A percentile compares a stretch with the other conserved stretches of the same genome.
Evolutionary conservation across 2,888 invertebrate genomes (phyloP).

Genomic region (Buathra laborator): DNA sequence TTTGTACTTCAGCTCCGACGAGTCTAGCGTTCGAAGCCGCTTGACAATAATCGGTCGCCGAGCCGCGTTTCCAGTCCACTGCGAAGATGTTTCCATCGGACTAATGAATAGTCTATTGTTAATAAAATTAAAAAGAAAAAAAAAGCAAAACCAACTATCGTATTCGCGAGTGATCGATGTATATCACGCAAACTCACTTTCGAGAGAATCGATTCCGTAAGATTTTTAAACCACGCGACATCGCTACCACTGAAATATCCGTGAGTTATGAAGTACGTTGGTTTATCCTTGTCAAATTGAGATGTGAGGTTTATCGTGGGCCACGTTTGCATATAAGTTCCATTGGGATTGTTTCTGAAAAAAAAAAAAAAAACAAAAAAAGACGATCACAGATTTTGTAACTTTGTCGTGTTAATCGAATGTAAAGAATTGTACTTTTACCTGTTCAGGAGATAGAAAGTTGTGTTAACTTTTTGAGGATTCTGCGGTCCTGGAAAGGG

Average conservation of each 20-base stretch:
- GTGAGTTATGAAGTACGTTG: conserved; percentile 83
- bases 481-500: conserved; percentile 80
- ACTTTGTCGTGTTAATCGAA: background rate
- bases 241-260: conserved; percentile 82
- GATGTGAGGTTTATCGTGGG: conserved; percentile 75
- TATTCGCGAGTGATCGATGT: background rate
- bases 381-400: too few species aligned
- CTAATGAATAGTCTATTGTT: conserved; percentile 72
- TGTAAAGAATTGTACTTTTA: conserved; percentile 53
- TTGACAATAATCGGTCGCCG: conserved; percentile 79
- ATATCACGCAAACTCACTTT: conserved; percentile 73
- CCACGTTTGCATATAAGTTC: conserved; percentile 67
- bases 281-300: conserved; percentile 69
- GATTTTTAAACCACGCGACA: conserved; percentile 80
- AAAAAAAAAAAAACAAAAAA: background rate
- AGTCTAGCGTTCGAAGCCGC: conserved; percentile 77
- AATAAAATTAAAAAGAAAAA: background rate
- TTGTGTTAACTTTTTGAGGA: conserved; percentile 80
- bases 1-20: conserved; percentile 79
- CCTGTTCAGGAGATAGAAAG: conserved; percentile 81
- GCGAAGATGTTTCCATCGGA: conserved; percentile 83
- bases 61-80: conserved; percentile 84
- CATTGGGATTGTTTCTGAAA: conserved; percentile 58
- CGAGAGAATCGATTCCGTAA: conserved; percentile 81
- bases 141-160: background rate